A percentile compares a stretch with the other conserved stretches of the same genome.
These are phyloP conservation scores for Acrocephalus kingi DNA, from an alignment of 2,113 vertebrate genomes.

Conservation along the genomic window DNA sequence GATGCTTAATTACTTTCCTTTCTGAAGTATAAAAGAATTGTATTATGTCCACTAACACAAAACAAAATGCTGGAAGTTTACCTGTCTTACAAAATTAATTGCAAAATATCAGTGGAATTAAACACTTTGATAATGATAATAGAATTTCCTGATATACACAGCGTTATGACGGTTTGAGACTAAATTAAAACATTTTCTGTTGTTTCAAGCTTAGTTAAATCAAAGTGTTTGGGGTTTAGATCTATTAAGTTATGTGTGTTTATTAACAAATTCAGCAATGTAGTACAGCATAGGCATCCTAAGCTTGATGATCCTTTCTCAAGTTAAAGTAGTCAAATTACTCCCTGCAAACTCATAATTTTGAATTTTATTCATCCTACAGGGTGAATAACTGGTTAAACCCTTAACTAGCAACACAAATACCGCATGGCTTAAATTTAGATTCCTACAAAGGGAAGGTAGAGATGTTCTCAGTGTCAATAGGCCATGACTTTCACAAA, in stretches of 20 bases:
- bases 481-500: conserved; percentile 42
- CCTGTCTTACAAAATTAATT: not conserved
- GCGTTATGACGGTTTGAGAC: too few relatives aligned
- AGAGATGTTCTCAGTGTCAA: conserved; percentile 45
- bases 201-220: too few relatives aligned
- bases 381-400: conserved; percentile 45
- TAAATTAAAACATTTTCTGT: too few relatives aligned
- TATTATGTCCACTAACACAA: not conserved
- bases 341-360: not conserved
- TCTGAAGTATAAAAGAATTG: not conserved
- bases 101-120: not conserved
- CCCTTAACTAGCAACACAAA: not conserved
- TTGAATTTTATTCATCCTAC: not conserved
- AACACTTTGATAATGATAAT: too few relatives aligned
- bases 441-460: conserved; percentile 37
- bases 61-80: not conserved
- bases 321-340: not conserved
- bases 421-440: not conserved
- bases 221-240: not conserved
- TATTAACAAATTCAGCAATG: not conserved
- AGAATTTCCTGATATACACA: too few relatives aligned
- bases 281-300: not conserved
- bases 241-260: not conserved
- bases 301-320: not conserved
- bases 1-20: not conserved